Conservation (phyloP, 1,140 invertebrate genomes). For the Drosophila nigrodunni region DNA sequence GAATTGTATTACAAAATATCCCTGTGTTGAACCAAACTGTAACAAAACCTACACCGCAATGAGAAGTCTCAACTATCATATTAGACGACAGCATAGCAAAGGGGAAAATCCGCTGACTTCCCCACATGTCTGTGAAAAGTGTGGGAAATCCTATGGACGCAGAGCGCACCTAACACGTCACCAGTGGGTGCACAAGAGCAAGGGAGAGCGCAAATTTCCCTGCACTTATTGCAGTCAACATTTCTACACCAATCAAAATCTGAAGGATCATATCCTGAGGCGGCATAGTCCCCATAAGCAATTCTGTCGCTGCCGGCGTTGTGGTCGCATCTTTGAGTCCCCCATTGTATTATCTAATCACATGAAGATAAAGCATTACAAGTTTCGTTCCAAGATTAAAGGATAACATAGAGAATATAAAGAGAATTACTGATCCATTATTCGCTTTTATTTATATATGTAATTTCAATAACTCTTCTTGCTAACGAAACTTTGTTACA, state of each 20-base stretch:
- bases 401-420: neutral
- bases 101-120: neutral
- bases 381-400: neutral
- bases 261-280: slow-evolving; percentile 55
- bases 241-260: slow-evolving; percentile 67
- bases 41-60: slow-evolving; percentile 59
- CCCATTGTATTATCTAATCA: slow-evolving; percentile 26
- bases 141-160: slow-evolving; percentile 58
- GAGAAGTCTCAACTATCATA: slow-evolving; percentile 68
- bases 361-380: slow-evolving; percentile 19
- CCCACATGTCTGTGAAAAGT: slow-evolving; percentile 56
- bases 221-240: slow-evolving; percentile 46
- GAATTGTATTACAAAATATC: slow-evolving; percentile 29
- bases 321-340: slow-evolving; percentile 45
- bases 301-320: slow-evolving; percentile 46
- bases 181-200: slow-evolving; percentile 44
- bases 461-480: slow-evolving; percentile 57
- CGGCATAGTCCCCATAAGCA: slow-evolving; percentile 28
- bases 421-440: slow-evolving; percentile 36
- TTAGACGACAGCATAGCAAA: slow-evolving; percentile 35
- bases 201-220: slow-evolving; percentile 27
- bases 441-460: slow-evolving; percentile 49
- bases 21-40: slow-evolving; percentile 45
- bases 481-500: slow-evolving; percentile 59
- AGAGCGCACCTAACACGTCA: slow-evolving; percentile 58